These are phyloP conservation scores for Solea senegalensis DNA, from an alignment of 2,113 vertebrate species.

Conservation along the genomic window DNA sequence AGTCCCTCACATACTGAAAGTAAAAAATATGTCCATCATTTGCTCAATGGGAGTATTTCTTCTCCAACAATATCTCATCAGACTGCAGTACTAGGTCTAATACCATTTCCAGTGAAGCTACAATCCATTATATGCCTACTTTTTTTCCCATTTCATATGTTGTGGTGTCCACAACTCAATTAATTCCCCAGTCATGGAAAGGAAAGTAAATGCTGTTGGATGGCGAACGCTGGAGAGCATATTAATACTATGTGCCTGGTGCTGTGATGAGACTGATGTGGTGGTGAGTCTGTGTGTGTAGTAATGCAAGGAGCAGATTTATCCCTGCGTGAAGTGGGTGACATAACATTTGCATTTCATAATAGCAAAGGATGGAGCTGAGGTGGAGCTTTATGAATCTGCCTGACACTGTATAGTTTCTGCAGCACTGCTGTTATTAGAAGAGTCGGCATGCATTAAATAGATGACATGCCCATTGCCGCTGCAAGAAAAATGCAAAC, in stretches of 20 bases:
- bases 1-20: background rate
- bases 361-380: conserved; percentile 42
- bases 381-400: conserved; percentile 44
- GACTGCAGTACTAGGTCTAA: background rate
- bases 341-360: conserved; percentile 73
- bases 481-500: background rate
- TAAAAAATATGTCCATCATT: too few relatives aligned
- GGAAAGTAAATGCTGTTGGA: conserved; percentile 34
- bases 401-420: conserved; percentile 27
- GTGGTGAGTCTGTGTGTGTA: conserved; percentile 1
- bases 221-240: conserved; percentile 3
- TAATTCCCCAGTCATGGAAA: conserved; percentile 28
- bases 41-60: too few relatives aligned
- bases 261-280: conserved; percentile 14
- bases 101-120: conserved; percentile 16
- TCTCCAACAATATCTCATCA: background rate
- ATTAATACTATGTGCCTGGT: conserved; percentile 24
- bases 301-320: conserved; percentile 49
- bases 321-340: conserved; percentile 52
- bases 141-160: conserved; percentile 9
- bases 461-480: conserved; percentile 16
- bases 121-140: conserved; percentile 12
- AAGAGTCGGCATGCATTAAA: conserved; percentile 22
- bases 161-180: conserved; percentile 16
- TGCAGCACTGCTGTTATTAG: conserved; percentile 23